A percentile compares a stretch with the other conserved stretches of the same genome.
These are phyloP conservation scores for Aphelenchoides bicaudatus DNA, from an alignment of 2,888 invertebrate genomes.

Conservation along the genomic window DNA sequence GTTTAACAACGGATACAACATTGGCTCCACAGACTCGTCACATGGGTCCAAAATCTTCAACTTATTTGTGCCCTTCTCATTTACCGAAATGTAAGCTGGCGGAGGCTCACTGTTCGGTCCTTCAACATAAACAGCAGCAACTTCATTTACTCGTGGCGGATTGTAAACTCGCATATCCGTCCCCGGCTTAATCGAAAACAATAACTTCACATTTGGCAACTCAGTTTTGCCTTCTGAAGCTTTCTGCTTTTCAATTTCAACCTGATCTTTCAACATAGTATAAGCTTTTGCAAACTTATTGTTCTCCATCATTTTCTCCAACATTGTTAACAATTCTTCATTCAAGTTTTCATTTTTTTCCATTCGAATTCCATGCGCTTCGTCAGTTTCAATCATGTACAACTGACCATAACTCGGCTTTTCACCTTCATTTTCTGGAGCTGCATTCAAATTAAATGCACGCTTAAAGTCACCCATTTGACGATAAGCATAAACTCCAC, in stretches of 20 bases:
- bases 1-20: conserved; percentile 17
- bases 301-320: conserved; percentile 20
- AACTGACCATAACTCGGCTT: conserved; percentile 5
- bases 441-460: neutral
- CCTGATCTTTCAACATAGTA: conserved; percentile 17
- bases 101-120: conserved; percentile 21
- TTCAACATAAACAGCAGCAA: conserved; percentile 22
- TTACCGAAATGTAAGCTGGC: conserved; percentile 21
- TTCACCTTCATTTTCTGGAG: conserved; percentile 18
- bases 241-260: conserved; percentile 14
- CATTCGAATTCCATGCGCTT: conserved; percentile 9
- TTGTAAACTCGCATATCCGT: conserved; percentile 25
- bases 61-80: conserved; percentile 20
- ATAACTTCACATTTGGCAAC: neutral
- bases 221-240: neutral
- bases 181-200: conserved; percentile 1
- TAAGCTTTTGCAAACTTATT: conserved; percentile 16
- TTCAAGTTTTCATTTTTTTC: neutral
- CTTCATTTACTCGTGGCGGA: conserved; percentile 26
- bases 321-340: neutral
- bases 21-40: conserved; percentile 13
- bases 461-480: conserved; percentile 1
- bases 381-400: conserved; percentile 18
- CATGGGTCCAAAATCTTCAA: neutral
- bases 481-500: conserved; percentile 6